Percentiles rank a stretch among this genome's conserved stretches.
These are phyloP conservation scores for Potamarius usumacintae DNA, from an alignment of 2,113 vertebrate genomes.

Conservation along the genomic window DNA sequence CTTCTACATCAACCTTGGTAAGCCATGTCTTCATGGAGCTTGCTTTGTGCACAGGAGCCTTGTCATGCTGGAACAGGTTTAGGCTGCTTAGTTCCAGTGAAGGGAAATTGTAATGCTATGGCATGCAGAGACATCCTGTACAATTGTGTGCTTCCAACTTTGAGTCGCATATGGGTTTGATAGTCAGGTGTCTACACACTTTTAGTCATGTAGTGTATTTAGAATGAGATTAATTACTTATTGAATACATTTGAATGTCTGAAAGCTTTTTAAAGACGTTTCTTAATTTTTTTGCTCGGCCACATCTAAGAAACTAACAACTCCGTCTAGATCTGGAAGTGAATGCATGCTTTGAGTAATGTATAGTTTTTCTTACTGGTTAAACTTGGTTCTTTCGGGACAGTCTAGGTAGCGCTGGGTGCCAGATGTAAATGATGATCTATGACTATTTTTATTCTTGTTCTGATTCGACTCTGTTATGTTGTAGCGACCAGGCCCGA, in stretches of 20 bases:
- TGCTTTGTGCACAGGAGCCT: neutral
- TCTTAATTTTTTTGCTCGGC: neutral
- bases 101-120: neutral
- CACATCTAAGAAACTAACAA: neutral
- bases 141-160: neutral
- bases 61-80: neutral
- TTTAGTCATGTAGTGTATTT: neutral
- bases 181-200: neutral
- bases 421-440: constrained; percentile 60
- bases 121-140: neutral
- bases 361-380: constrained; percentile 66
- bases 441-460: constrained; percentile 54
- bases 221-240: neutral
- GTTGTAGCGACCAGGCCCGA: constrained; percentile 72
- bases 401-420: constrained; percentile 63
- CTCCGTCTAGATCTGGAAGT: neutral
- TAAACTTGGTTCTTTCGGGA: constrained; percentile 46
- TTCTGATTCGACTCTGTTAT: constrained; percentile 55
- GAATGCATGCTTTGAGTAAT: neutral
- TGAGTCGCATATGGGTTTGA: neutral
- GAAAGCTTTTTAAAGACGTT: neutral
- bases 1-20: neutral
- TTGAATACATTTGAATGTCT: neutral
- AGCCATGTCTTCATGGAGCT: neutral
- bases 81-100: neutral